Evolutionary conservation across 2,888 invertebrate genomes (phyloP), one percentile per base, ranked within the genome.

Genomic region (Nymphalis c-album): DNA sequence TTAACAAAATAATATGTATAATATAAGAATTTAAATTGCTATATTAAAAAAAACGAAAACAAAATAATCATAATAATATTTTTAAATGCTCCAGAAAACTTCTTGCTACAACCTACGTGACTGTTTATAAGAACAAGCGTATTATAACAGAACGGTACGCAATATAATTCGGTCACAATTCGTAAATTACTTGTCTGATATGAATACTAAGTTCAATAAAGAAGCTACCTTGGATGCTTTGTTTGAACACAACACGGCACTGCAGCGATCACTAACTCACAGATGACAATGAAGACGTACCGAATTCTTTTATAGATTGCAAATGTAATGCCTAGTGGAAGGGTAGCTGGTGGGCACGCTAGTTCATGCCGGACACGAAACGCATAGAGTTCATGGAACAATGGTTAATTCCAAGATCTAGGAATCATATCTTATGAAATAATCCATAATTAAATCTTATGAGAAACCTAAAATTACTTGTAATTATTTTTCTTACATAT

Each of bases 231-330:
- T 87, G 80, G 78, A 70, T 73, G 67, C 73, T 79, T 82, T 73
- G 78, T 80, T 82, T 78, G 78, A 78, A 86, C 90, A 90, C 89
- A 88, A 91, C 90, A 90, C 91, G 80, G 79, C 89, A 90, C 91
- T 85, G 82, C 88, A 84, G 85, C 85, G 87, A 81, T 75, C 85
- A 90, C 90, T 84, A 80, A 86, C 82, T 80, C 85, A 90, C 86
- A 86, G 88, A 87, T 89, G 87, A 83, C 86, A 85, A 81, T 77
- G 79, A 76, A 76, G 75, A 79, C 80, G 76, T 81, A 80, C 74
- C 78, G 78, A 85, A 87, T 89, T 85, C 90, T 91, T 91, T 84
- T 91, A 91, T 91, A 91, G 86, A 89, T 82, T 87, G 88, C 85
- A 86, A 76, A 76, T 76, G 78, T 76, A 75, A 81, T 77, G 80